Evolutionary conservation across 2,113 vertebrate species (phyloP).

Genomic region (Trogon surrucura): DNA sequence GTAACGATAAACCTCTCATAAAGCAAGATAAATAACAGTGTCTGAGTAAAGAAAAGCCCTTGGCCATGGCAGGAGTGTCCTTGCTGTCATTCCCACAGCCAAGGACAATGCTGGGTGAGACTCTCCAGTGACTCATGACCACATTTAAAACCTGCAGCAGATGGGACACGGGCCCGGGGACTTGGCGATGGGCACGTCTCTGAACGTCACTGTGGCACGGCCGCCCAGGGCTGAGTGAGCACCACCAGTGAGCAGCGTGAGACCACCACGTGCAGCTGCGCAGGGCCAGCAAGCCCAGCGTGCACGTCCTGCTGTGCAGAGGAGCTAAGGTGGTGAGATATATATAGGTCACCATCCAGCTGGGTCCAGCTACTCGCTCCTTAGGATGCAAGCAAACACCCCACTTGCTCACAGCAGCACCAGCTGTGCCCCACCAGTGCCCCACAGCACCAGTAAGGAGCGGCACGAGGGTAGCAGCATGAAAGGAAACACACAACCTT

Average conservation of each 20-base stretch:
- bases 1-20: neutral
- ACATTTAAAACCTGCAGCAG: neutral
- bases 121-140: neutral
- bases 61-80: rapidly evolving
- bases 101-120: neutral
- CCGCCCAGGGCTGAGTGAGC: neutral
- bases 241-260: neutral
- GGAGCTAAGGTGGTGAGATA: neutral
- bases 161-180: rapidly evolving
- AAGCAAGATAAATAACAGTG: neutral
- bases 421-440: neutral
- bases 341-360: neutral
- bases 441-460: neutral
- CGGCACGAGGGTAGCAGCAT: neutral
- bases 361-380: neutral
- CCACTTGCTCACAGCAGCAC: neutral
- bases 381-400: neutral
- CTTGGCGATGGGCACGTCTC: neutral
- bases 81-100: neutral
- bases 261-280: rapidly evolving
- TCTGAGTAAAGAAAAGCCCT: neutral
- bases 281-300: neutral
- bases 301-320: neutral
- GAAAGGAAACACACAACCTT: neutral
- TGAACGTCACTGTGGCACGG: neutral